Conservation (phyloP, 2,888 invertebrate species). For the Pammene aurita region DNA sequence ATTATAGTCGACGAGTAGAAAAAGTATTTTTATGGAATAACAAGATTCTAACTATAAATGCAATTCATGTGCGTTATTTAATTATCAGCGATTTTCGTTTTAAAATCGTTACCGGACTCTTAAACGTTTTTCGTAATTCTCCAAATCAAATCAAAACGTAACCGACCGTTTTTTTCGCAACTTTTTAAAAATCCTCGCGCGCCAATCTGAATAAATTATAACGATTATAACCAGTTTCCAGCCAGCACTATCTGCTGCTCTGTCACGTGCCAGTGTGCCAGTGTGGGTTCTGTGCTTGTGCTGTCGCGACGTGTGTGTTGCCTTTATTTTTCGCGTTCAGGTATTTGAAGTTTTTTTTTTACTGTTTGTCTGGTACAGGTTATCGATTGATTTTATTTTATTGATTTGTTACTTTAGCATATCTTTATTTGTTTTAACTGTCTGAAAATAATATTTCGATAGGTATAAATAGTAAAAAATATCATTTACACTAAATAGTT, state of each 20-base stretch:
- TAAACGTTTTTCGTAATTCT: not conserved
- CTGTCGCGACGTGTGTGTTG: slow-evolving; percentile 63
- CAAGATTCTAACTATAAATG: too few species aligned
- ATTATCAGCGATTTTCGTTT: too few species aligned
- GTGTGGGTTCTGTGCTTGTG: slow-evolving; percentile 72
- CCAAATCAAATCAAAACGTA: slow-evolving; percentile 50
- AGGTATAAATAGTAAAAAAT: too few species aligned
- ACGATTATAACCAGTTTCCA: slow-evolving; percentile 49
- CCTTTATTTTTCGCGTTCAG: slow-evolving; percentile 27
- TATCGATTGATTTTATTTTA: too few species aligned
- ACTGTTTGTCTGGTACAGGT: not conserved
- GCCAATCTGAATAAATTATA: slow-evolving; percentile 49
- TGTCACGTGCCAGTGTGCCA: slow-evolving; percentile 52
- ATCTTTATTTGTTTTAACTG: too few species aligned
- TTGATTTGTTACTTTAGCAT: not conserved
- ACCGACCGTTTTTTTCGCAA: slow-evolving; percentile 61
- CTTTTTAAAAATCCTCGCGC: slow-evolving; percentile 76
- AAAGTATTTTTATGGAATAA: too few species aligned
- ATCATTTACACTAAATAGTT: too few species aligned
- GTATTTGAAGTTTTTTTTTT: slow-evolving; percentile 46
- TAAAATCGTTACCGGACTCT: too few species aligned
- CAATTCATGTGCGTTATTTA: too few species aligned
- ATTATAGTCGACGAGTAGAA: too few species aligned
- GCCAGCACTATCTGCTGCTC: slow-evolving; percentile 22
- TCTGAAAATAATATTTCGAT: too few species aligned